phyloP scores from a whole-genome alignment of 2,113 vertebrate species.

The Paramormyrops kingsleyae region DNA sequence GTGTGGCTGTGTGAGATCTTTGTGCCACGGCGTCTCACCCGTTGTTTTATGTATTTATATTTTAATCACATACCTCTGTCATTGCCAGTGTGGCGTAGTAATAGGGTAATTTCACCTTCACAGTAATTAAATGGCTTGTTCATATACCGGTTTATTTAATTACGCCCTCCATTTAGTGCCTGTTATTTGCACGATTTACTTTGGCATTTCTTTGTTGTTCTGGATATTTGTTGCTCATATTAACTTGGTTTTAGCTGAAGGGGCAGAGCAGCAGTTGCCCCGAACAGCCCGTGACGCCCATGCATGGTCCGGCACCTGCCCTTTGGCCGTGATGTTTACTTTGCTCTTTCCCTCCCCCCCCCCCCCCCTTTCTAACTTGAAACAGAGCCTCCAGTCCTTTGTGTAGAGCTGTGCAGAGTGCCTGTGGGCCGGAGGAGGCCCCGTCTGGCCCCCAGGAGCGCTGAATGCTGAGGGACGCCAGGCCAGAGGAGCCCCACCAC shows the following conservation, averaged over 20 bases:
- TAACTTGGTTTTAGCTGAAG: neutral
- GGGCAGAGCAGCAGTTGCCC: neutral
- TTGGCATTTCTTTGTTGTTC: neutral
- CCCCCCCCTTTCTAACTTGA: neutral
- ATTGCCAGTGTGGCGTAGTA: neutral
- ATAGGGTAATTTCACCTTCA: neutral
- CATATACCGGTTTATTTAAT: neutral
- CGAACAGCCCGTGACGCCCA: neutral
- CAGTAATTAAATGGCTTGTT: neutral
- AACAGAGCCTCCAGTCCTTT: neutral
- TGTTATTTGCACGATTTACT: neutral
- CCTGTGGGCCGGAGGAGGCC: neutral
- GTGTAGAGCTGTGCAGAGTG: neutral
- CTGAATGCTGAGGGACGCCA: neutral
- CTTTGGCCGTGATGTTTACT: neutral
- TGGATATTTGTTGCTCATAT: neutral
- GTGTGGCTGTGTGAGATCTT: neutral
- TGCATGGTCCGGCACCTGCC: neutral
- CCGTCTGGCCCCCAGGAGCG: neutral
- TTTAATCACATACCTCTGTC: neutral
- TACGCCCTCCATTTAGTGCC: neutral
- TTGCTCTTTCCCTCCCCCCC: neutral
- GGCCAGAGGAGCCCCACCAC: neutral
- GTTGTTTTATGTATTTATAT: neutral
- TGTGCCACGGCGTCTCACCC: neutral